Conservation (phyloP, 2,888 invertebrate genomes). For the Campopleginae sp. region DNA sequence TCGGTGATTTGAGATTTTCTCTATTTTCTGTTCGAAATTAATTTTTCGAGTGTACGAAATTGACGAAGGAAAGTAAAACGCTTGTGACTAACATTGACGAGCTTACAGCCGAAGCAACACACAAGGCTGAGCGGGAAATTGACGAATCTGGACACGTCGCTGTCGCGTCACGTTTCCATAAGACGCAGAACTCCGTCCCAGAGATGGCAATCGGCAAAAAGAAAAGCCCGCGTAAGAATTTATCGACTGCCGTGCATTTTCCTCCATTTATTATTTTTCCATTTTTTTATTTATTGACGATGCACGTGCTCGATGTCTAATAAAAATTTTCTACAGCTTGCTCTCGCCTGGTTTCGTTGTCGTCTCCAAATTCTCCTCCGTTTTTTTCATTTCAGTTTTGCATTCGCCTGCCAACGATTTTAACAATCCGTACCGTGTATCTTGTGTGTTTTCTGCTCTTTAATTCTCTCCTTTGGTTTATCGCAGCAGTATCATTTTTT, state of each 20-base stretch:
- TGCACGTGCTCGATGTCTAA: slow-evolving; percentile 48
- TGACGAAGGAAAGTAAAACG: neutral
- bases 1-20: neutral
- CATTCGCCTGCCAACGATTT: neutral
- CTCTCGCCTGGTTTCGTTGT: neutral
- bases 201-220: slow-evolving; percentile 82
- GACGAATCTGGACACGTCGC: slow-evolving; percentile 80
- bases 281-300: neutral
- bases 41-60: neutral
- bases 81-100: slow-evolving; percentile 59
- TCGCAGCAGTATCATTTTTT: slow-evolving; percentile 71
- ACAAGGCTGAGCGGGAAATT: slow-evolving; percentile 80
- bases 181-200: slow-evolving; percentile 82
- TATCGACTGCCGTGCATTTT: neutral
- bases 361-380: neutral
- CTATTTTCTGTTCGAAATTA: neutral
- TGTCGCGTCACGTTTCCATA: slow-evolving; percentile 82
- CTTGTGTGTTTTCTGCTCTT: slow-evolving; percentile 15
- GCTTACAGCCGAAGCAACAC: slow-evolving; percentile 79
- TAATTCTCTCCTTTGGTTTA: slow-evolving; percentile 69
- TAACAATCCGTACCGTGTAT: neutral
- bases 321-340: slow-evolving; percentile 4
- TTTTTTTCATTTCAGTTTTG: neutral
- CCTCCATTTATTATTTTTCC: neutral
- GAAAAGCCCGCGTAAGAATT: slow-evolving; percentile 83